Evolutionary conservation across 2,888 invertebrate genomes (phyloP).

Genomic region (Eupithecia vulgata): DNA sequence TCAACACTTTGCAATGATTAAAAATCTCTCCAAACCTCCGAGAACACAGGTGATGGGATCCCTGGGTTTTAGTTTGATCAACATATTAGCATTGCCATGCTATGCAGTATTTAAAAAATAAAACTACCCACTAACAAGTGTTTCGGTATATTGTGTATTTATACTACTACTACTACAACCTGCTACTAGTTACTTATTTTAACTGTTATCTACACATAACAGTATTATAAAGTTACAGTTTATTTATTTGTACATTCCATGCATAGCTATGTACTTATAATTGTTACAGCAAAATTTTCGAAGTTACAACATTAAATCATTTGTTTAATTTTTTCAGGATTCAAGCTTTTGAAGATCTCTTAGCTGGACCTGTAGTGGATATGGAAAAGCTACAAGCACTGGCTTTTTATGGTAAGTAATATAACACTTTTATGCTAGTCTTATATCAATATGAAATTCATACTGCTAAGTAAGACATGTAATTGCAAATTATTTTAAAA

Average conservation of each 20-base stretch:
- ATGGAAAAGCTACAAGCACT: constrained; percentile 86
- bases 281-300: background rate
- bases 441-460: background rate
- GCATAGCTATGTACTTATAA: background rate
- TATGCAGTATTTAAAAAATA: too few species aligned
- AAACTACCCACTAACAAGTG: too few species aligned
- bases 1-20: too few species aligned
- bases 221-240: background rate
- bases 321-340: constrained; percentile 84
- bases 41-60: background rate
- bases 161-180: too few species aligned
- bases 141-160: too few species aligned
- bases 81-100: too few species aligned
- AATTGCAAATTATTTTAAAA: background rate
- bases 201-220: background rate
- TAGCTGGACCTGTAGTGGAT: constrained; percentile 89
- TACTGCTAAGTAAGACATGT: background rate
- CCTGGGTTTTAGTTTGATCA: background rate
- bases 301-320: background rate
- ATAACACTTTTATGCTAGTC: background rate
- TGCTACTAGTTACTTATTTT: too few species aligned
- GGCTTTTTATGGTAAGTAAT: constrained; percentile 89
- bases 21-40: too few species aligned
- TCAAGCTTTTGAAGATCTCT: constrained; percentile 90
- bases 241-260: background rate